phyloP scores from a whole-genome alignment of 2,888 invertebrate species.

The Latheticus oryzae region DNA sequence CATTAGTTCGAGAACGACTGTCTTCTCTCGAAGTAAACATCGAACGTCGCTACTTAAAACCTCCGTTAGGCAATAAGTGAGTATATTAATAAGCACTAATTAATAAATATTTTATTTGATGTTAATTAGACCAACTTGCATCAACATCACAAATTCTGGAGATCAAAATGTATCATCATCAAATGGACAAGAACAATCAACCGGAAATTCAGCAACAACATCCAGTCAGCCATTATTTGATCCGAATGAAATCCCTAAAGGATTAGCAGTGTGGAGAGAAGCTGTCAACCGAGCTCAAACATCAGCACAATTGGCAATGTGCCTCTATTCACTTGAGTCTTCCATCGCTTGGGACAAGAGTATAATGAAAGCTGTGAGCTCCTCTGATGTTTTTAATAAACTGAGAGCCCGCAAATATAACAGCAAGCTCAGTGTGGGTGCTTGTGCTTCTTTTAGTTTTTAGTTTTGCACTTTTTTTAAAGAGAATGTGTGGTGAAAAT shows the following conservation, averaged over 20 bases:
- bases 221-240: conserved; percentile 48
- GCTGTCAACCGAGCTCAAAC: conserved; percentile 87
- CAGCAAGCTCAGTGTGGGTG: conserved; percentile 67
- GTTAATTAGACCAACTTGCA: conserved; percentile 37
- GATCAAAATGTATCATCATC: conserved; percentile 75
- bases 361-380: conserved; percentile 98
- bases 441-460: conserved; percentile 61
- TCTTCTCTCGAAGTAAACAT: conserved; percentile 89
- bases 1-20: conserved; percentile 78
- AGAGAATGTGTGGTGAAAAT: conserved; percentile 28
- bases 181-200: conserved; percentile 61
- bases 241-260: conserved; percentile 76
- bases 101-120: conserved; percentile 7
- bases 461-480: conserved; percentile 14
- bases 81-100: conserved; percentile 38
- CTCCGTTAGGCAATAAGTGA: conserved; percentile 82
- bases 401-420: conserved; percentile 67
- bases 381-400: conserved; percentile 63
- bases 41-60: conserved; percentile 92
- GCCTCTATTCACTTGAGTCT: conserved; percentile 88
- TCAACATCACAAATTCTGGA: conserved; percentile 52
- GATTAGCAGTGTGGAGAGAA: conserved; percentile 88
- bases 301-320: conserved; percentile 91
- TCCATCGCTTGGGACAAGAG: conserved; percentile 99
- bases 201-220: conserved; percentile 44